phyloP scores from a whole-genome alignment of 2,888 invertebrate genomes.

The Nyleta sp. region DNA sequence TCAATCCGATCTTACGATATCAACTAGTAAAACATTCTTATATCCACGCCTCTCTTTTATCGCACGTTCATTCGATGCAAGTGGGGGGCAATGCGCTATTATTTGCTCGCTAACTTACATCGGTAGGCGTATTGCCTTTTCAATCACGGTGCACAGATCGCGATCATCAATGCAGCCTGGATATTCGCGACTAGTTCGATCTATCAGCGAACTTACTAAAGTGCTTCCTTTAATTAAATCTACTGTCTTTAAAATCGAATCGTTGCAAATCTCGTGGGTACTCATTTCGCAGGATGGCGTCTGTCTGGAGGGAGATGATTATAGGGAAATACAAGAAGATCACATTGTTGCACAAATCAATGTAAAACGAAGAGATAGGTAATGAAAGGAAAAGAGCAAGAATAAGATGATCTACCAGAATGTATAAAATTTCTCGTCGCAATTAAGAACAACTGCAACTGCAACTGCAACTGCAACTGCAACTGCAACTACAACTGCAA shows the following conservation, averaged over 20 bases:
- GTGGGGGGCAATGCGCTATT: slow-evolving; percentile 48
- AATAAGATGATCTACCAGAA: not conserved
- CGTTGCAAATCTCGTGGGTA: slow-evolving; percentile 23
- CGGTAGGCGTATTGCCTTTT: slow-evolving; percentile 55
- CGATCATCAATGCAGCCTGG: slow-evolving; percentile 44
- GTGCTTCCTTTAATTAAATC: slow-evolving; percentile 60
- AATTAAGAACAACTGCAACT: no score
- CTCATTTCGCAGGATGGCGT: slow-evolving; percentile 28
- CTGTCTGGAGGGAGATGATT: slow-evolving; percentile 18
- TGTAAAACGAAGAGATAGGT: not conserved
- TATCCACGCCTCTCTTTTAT: slow-evolving; percentile 28
- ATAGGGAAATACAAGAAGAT: slow-evolving; percentile 21
- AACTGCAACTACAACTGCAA: no score
- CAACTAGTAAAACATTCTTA: slow-evolving; percentile 48
- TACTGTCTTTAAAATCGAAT: slow-evolving; percentile 61
- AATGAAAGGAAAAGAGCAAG: not conserved
- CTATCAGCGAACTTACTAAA: slow-evolving; percentile 59
- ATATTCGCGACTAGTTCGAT: slow-evolving; percentile 54
- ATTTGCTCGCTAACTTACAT: slow-evolving; percentile 45
- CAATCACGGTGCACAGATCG: slow-evolving; percentile 59
- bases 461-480: no score
- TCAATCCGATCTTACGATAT: slow-evolving; percentile 19
- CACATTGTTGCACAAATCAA: slow-evolving; percentile 13
- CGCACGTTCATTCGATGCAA: slow-evolving; percentile 13
- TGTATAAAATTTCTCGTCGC: no score